Percentiles rank a stretch among this genome's conserved stretches.
phyloP scores from a whole-genome alignment of 2,113 vertebrate species.

The Oncorhynchus nerka region DNA sequence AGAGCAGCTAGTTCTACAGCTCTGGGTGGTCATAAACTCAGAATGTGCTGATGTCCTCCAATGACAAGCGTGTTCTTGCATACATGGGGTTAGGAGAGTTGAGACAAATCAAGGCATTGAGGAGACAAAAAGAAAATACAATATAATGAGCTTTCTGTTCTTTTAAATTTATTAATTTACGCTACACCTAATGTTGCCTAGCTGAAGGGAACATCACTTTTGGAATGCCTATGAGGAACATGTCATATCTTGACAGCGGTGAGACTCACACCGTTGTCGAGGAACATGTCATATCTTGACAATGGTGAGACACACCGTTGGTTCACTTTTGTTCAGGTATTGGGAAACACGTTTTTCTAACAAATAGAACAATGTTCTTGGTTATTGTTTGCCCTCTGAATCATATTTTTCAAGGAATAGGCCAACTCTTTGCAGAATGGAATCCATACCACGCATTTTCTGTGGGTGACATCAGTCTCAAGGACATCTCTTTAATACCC shows the following conservation, averaged over 20 bases:
- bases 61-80: background rate
- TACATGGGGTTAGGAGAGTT: no score
- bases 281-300: background rate
- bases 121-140: background rate
- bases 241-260: background rate
- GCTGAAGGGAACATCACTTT: background rate
- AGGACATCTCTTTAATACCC: background rate
- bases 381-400: background rate
- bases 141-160: background rate
- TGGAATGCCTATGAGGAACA: background rate
- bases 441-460: background rate
- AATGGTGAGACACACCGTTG: background rate
- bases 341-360: background rate
- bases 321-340: slow-evolving; percentile 8
- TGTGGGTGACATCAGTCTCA: background rate
- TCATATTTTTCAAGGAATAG: background rate
- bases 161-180: slow-evolving; percentile 19
- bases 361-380: background rate
- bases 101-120: background rate
- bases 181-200: slow-evolving; percentile 19
- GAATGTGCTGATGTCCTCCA: background rate
- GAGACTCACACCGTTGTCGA: background rate
- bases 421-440: background rate
- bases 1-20: no score
- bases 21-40: no score